A percentile compares a stretch with the other conserved stretches of the same genome.
Conservation (phyloP, 2,888 invertebrate genomes). For the Hirtodrosophila duncani region DNA sequence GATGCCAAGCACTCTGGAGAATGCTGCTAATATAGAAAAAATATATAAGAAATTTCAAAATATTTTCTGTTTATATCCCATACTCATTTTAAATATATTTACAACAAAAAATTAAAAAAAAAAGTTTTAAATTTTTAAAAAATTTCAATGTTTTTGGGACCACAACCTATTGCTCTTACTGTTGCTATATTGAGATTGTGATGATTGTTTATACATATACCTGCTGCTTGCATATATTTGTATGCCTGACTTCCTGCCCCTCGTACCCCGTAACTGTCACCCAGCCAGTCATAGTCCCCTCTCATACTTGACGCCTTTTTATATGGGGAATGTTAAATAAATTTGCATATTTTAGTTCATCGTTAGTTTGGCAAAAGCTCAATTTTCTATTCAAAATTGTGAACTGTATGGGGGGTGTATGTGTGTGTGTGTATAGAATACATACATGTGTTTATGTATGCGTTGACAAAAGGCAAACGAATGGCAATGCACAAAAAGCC, state of each 20-base stretch:
- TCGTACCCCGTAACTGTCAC: not conserved
- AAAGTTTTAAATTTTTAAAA: too few relatives aligned
- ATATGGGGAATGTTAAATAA: conserved; percentile 62
- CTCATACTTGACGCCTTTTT: not conserved
- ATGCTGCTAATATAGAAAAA: too few relatives aligned
- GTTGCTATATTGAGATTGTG: conserved; percentile 18
- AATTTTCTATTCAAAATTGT: conserved; percentile 66
- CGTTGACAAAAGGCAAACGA: conserved; percentile 61
- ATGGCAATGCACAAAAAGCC: conserved; percentile 46
- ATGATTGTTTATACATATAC: conserved; percentile 18
- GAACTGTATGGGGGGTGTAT: too few relatives aligned
- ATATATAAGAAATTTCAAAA: too few relatives aligned
- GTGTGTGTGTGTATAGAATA: too few relatives aligned
- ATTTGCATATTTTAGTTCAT: conserved; percentile 67
- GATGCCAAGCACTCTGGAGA: too few relatives aligned
- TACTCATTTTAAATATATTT: too few relatives aligned
- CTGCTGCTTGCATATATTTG: conserved; percentile 18
- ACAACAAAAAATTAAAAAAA: too few relatives aligned
- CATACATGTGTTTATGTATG: too few relatives aligned
- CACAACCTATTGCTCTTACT: too few relatives aligned
- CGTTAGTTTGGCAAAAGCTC: conserved; percentile 74
- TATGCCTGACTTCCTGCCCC: conserved; percentile 1
- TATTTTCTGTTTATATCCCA: too few relatives aligned
- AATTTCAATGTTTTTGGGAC: too few relatives aligned
- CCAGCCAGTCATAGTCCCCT: not conserved